Evolutionary conservation across 2,888 invertebrate genomes (phyloP), one percentile per base, ranked within the genome.

Genomic region (Leptodirus hochenwartii): DNA sequence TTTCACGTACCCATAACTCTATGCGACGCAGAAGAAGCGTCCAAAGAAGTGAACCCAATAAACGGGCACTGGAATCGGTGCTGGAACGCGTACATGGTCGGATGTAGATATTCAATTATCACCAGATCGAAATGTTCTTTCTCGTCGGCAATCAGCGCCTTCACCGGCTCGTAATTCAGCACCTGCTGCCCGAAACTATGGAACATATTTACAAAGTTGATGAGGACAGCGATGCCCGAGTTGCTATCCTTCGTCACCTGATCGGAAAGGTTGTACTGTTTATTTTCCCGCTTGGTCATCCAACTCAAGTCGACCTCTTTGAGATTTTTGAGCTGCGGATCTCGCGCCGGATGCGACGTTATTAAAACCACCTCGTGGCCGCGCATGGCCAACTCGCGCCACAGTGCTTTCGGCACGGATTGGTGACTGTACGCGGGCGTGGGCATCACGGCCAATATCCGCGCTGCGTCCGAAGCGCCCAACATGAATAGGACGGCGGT

Each of bases 41-140:
- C 16, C 17, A 27, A 12, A n/a, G 27, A 13, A 16, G 17, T 27
- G 10, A 16, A 3, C 5, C 17, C 6, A 8, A 27, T 16, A 12
- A 27, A 10, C 5, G 27, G 17, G 5, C 11, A 5, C 10, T 27
- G 17, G 11, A 27, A 27, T 6, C 27, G 15, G 9, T 27, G 17
- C 17, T 27, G 17, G 17, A 27, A 27, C 4, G 27, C 17, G 15
- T 12, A 27, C 27, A 27, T 27, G 2, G 4, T 11, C 3, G 27
- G 17, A 4, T 8, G 5, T 5, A 3, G 4, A 9, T 4, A 8
- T 27, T 27, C 27, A 3, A 14, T 15, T 3, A 27, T 11, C 4
- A 27, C 27, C 5, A 27, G 3, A n/a, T 27, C 27, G 15, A 27
- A 27, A 9, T 15, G 9, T 27, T 27, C 17, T 10, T 17, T n/a